Evolutionary conservation across 2,797 vertebrate genomes (phyloP).

Genomic region (Nannoperca australis): DNA sequence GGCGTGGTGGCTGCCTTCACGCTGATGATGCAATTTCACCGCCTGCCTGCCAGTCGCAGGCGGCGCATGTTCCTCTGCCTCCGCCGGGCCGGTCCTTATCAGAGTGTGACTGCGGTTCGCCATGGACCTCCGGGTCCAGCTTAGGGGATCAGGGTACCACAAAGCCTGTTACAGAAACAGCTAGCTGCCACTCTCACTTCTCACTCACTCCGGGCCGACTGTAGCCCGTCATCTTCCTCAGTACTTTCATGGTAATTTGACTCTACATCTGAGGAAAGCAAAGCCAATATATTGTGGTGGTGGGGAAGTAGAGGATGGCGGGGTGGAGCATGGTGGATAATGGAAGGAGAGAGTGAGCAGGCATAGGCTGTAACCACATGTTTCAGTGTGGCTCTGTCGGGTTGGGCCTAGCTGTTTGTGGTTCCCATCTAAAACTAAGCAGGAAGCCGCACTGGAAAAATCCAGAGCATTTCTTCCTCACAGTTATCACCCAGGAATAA

Average conservation of each 20-base stretch:
- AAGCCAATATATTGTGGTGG: conserved; percentile 62
- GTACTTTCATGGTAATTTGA: conserved; percentile 68
- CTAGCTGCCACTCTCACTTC: conserved; percentile 54
- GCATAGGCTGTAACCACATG: conserved; percentile 69
- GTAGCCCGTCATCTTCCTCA: conserved; percentile 33
- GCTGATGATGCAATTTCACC: conserved; percentile 77
- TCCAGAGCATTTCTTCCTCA: conserved; percentile 55
- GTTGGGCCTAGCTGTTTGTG: conserved; percentile 69
- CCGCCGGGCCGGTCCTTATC: conserved; percentile 53
- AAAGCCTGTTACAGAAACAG: conserved; percentile 69
- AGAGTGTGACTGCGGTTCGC: conserved; percentile 53
- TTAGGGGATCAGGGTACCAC: conserved; percentile 62
- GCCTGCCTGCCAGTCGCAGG: conserved; percentile 45
- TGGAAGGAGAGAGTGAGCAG: conserved; percentile 59
- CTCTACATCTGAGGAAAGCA: conserved; percentile 64
- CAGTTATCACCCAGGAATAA: conserved; percentile 54
- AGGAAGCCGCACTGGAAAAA: conserved; percentile 72
- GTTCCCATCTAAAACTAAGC: conserved; percentile 70
- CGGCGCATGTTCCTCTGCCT: conserved; percentile 48
- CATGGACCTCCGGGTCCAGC: conserved; percentile 47
- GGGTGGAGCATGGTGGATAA: conserved; percentile 55
- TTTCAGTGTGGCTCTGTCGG: conserved; percentile 59
- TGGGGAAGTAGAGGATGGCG: conserved; percentile 58
- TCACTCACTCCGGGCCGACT: conserved; percentile 27
- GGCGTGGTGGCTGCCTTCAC: conserved; percentile 63